Percentiles rank a stretch among this genome's conserved stretches.
Evolutionary conservation across 2,113 vertebrate genomes (phyloP).

Genomic region (Python bivittatus): DNA sequence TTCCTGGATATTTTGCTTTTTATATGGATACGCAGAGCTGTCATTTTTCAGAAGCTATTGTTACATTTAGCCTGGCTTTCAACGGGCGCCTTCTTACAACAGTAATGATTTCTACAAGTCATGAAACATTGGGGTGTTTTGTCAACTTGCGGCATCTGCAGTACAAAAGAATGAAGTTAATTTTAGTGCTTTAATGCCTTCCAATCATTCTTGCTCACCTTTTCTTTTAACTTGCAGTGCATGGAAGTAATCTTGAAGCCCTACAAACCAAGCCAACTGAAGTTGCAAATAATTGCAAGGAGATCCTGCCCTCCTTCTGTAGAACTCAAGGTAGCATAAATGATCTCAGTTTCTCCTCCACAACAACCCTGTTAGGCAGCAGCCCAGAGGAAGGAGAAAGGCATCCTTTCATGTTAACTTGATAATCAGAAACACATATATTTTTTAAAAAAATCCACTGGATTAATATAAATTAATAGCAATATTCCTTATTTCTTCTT

Average conservation of each 20-base stretch:
- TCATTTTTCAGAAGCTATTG: slow-evolving; percentile 62
- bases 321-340: neutral
- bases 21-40: slow-evolving; percentile 40
- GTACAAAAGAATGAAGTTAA: slow-evolving; percentile 57
- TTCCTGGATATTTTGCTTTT: slow-evolving; percentile 59
- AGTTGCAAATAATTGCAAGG: slow-evolving; percentile 10
- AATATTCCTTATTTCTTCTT: too few species aligned
- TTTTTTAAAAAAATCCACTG: neutral
- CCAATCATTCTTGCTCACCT: slow-evolving; percentile 51
- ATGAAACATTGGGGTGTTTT: slow-evolving; percentile 41
- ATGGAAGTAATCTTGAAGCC: slow-evolving; percentile 38
- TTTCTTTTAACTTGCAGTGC: slow-evolving; percentile 55
- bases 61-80: slow-evolving; percentile 57
- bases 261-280: slow-evolving; percentile 57
- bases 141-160: slow-evolving; percentile 42
- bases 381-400: too few species aligned
- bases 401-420: too few species aligned
- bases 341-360: neutral
- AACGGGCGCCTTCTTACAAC: slow-evolving; percentile 40
- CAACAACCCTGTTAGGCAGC: neutral
- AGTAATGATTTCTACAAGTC: slow-evolving; percentile 53
- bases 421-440: too few species aligned
- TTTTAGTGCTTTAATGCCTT: slow-evolving; percentile 59
- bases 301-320: neutral
- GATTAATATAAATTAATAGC: neutral